Evolutionary conservation across 2,888 invertebrate genomes (phyloP), one percentile per base, ranked within the genome.

Genomic region (Drosophila monieri): DNA sequence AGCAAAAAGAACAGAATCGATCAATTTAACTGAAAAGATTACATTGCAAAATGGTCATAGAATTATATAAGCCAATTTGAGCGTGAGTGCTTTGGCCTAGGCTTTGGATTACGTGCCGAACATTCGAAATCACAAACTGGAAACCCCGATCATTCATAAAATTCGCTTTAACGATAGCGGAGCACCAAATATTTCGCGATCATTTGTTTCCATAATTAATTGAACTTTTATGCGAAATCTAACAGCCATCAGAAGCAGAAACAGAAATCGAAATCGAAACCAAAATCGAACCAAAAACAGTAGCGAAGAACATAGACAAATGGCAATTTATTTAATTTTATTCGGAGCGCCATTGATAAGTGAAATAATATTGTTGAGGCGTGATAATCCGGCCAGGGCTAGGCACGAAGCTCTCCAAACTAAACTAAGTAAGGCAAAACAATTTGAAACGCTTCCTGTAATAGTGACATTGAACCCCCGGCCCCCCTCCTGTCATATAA

Each of bases 81-180:
- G 39, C 47, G 30, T 39, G 23, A 51, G 14, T 46, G 27, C 49
- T 54, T 21, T 54, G 69, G 68, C 66, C 72, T 80, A 67, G 71
- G 59, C 58, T 43, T 43, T 12, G 23, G 61, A 76, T 78, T 68
- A 64, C 53, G 62, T 65, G 70, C 65, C 56, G 56, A 74, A 62
- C 60, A 77, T 74, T 60, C 35, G 51, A 43, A 54, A 52, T 53
- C 43, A 18, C 43, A 57, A 72, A 49, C 53, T 71, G 59, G 60
- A 67, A 58, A 65, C 52, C 30, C 55, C 51, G 78, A 71, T 88
- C 74, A 83, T 85, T 86, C 86, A 81, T 83, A 83, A 83, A 81
- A 78, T 71, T 76, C 55, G 64, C 71, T 71, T 47, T 74, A 88
- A 72, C 79, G 70, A 72, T 69, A 57, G 43, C 47, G 30, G 46